These are phyloP conservation scores for Limnephilus rhombicus DNA, from an alignment of 2,888 invertebrate species.

Conservation along the genomic window DNA sequence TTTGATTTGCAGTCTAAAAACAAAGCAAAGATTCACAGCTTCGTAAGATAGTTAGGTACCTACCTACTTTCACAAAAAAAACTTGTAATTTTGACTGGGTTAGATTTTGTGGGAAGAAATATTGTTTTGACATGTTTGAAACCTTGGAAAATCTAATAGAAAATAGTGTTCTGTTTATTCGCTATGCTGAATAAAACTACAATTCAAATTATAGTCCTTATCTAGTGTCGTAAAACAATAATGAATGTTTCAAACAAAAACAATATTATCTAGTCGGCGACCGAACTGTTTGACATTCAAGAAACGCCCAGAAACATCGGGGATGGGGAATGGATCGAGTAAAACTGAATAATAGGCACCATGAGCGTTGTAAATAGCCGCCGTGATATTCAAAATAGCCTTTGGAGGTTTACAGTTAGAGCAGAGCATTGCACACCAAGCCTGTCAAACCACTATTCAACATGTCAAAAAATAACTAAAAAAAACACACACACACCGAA, in stretches of 20 bases:
- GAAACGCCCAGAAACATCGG: background rate
- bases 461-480: background rate
- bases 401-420: constrained; percentile 51
- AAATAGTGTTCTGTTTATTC: background rate
- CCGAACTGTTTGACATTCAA: background rate
- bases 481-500: constrained; percentile 34
- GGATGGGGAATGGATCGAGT: constrained; percentile 4
- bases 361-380: background rate
- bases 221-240: background rate
- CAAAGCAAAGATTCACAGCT: background rate
- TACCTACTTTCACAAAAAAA: background rate
- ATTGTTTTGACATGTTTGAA: background rate
- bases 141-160: background rate
- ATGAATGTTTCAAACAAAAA: constrained; percentile 6
- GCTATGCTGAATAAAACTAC: background rate
- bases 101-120: background rate
- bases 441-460: constrained; percentile 53
- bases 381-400: constrained; percentile 52
- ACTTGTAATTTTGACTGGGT: background rate
- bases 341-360: background rate
- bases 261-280: background rate
- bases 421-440: constrained; percentile 38
- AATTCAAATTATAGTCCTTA: background rate
- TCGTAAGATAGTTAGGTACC: background rate
- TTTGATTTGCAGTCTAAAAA: background rate